Evolutionary conservation across 2,113 vertebrate species (phyloP).

Genomic region (Tapirus terrestris): DNA sequence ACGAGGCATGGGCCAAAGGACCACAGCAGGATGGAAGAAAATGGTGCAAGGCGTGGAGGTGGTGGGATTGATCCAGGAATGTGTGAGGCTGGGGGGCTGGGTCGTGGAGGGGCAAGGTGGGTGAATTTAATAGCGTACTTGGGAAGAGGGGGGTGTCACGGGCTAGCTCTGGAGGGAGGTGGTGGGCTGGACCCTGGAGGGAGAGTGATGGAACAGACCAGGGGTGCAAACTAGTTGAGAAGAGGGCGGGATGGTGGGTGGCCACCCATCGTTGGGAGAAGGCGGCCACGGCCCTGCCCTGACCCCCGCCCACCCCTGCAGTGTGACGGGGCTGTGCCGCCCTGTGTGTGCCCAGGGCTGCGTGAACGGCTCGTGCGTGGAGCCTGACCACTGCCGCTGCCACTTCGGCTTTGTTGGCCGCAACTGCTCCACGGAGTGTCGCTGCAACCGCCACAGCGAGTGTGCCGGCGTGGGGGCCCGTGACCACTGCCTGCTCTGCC

Average conservation of each 20-base stretch:
- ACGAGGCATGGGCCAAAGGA: not conserved
- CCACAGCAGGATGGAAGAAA: not conserved
- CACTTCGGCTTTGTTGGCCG: conserved; percentile 95
- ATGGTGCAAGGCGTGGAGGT: not conserved
- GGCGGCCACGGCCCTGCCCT: not conserved
- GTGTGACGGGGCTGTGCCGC: conserved; percentile 91
- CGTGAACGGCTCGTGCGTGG: conserved; percentile 93
- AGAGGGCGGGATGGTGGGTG: not conserved
- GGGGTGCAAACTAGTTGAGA: not conserved
- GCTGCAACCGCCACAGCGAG: conserved; percentile 95
- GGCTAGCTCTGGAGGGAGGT: not conserved
- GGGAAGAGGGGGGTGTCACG: not conserved
- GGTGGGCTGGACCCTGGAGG: not conserved
- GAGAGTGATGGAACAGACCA: not conserved
- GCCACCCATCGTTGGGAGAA: not conserved
- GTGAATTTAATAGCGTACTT: not conserved
- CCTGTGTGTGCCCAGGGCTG: conserved; percentile 94
- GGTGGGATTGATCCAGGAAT: not conserved
- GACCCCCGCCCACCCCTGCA: conserved; percentile 38
- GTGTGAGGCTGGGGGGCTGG: not conserved
- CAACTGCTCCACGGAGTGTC: conserved; percentile 94
- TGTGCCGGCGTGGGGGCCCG: conserved; percentile 89
- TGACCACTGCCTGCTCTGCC: conserved; percentile 91
- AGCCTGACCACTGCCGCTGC: conserved; percentile 92
- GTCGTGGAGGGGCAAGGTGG: not conserved